phyloP scores from a whole-genome alignment of 2,113 vertebrate species.

The Cynoglossus semilaevis region DNA sequence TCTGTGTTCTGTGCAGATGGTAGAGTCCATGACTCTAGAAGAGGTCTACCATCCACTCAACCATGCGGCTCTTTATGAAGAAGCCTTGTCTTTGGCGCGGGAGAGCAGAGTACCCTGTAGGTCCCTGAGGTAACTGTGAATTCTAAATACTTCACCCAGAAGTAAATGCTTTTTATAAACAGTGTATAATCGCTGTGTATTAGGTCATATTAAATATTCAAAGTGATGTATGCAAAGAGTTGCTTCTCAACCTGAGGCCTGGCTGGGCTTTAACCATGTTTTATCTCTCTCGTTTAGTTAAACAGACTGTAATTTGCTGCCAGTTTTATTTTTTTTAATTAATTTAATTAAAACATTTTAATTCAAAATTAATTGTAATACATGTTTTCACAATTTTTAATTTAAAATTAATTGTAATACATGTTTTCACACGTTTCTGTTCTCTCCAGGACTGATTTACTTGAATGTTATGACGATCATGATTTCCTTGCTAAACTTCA shows the following conservation, averaged over 20 bases:
- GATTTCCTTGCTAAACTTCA: constrained; percentile 97
- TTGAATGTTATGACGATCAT: constrained; percentile 92
- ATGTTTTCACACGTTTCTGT: background rate
- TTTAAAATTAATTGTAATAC: too few species aligned
- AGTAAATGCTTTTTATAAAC: background rate
- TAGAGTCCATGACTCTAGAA: constrained; percentile 81
- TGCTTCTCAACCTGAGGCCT: background rate
- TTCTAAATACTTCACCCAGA: background rate
- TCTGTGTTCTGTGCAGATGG: constrained; percentile 75
- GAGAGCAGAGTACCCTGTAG: constrained; percentile 83
- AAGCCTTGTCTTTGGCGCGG: constrained; percentile 83
- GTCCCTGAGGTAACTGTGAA: constrained; percentile 80
- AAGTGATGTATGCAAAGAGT: background rate
- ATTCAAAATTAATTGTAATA: too few species aligned
- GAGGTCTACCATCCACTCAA: constrained; percentile 80
- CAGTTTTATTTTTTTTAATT: too few species aligned
- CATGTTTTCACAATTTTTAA: background rate
- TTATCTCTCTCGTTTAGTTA: background rate
- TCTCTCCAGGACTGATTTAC: constrained; percentile 78
- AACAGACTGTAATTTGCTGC: background rate
- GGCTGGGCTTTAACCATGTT: background rate
- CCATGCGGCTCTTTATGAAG: constrained; percentile 88
- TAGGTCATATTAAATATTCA: background rate
- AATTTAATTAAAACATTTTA: too few species aligned
- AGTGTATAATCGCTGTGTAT: background rate